Evolutionary conservation across 2,888 invertebrate species (phyloP), one percentile per base, ranked within the genome.

Genomic region (Drosophila pegasa): DNA sequence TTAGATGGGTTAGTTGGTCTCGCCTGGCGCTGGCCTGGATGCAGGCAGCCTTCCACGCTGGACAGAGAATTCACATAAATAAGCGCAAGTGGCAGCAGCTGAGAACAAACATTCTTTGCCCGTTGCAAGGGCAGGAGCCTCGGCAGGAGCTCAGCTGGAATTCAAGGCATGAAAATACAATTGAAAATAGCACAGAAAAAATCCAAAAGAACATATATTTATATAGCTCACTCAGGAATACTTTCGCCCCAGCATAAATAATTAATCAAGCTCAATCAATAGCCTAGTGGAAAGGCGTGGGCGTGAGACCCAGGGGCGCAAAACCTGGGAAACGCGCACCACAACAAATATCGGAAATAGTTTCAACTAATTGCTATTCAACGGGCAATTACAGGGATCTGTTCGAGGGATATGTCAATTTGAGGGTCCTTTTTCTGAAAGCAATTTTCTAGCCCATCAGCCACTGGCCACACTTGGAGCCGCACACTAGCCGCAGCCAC

Each of bases 361-460:
- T 63, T 76, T 25, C 38, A 78, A 56, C 69, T 83, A 88, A 87
- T 87, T 88, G 84, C 52, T 74, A 71, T 71, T 71, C 70, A 70
- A 38, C 68, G 71, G 74, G 60, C 68, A 70, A 76, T 86, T 82
- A 85, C 63, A 38, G 62, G 69, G 61, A 75, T 63, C 29, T 51
- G 61, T 66, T 72, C 71, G n/a, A 38, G 54, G 59, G 59, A 73
- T 60, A 88, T 82, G 77, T 82, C 87, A 75, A 86, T 75, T 81
- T 64, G 16, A 35, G 50, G 31, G 35, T n/a, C n/a, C 4, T 33
- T 55, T 61, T 45, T 63, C 50, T 43, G 52, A 56, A 75, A 64
- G 48, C 64, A 71, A 83, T 86, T 82, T 75, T 83, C 71, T 65
- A 66, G 56, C 76, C 87, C 76, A 74, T 41, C 68, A 27, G 31